Base-by-base conservation (phyloP, 2,888 invertebrate genomes). In the Drosophila helvetica region DNA sequence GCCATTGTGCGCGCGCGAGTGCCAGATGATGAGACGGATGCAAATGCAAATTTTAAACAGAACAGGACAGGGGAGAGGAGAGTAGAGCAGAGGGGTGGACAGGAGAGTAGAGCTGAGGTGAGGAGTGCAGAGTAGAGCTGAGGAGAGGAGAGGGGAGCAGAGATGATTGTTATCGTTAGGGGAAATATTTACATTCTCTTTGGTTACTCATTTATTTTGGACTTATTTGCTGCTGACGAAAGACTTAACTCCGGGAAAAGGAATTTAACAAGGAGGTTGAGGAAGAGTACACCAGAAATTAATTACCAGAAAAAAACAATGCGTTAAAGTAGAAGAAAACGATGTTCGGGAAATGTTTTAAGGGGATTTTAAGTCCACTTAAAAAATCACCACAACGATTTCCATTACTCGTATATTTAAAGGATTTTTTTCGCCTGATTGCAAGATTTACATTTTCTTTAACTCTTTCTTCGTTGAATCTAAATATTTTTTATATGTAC, bases 21-120 rank as follows among this genome's bases (percentile, higher is more conserved):
- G 30, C 43, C 72, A 22, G 51, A 46, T 53, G 56, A 15, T 19
- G 25, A 25, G 38, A 52, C 71, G 64, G 42, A 64, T 71, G 70
- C 73, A 63, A 45, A 63, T 52, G 62, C 55, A 52, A 66, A 65
- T 65, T 54, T 68, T 48, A 56, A 67, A 68, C n/a, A 15, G 33
- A 15, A 12, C 12, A 12, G 33, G 15, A 7, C 15, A 38, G 38
- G 2, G 6, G n/a, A 43, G 30, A 27, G 8, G 0, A 8, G 27
- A 8, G 25, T 7, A 27, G 27, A 8, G 27, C 2, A 27, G 27
- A 27, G 8, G 1, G 7, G 7, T 0, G 25, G 8, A 27, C 8
- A 7, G 27, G 2, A 27, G 8, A 46, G 66, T 22, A 48, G 19
- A 42, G 48, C 42, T 66, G 65, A 54, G n/a, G n/a, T n/a, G n/a